These are phyloP conservation scores for Brachionus koreanus DNA, from an alignment of 1,140 invertebrate genomes.

Conservation along the genomic window DNA sequence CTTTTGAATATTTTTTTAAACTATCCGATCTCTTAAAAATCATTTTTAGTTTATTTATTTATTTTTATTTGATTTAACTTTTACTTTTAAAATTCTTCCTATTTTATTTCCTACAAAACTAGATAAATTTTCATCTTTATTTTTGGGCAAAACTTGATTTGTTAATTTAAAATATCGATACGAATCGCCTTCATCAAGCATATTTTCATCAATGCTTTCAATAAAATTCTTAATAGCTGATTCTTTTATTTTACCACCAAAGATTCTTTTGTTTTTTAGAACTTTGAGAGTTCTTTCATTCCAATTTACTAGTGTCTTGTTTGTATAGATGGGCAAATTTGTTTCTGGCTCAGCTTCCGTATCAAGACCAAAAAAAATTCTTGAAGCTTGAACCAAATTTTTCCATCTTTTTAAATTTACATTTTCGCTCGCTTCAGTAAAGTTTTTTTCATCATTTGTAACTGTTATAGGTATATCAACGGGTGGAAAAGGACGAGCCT, in stretches of 20 bases:
- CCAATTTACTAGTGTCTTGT: slow-evolving; percentile 33
- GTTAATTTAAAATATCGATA: not conserved
- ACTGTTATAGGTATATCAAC: not conserved
- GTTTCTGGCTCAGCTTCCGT: not conserved
- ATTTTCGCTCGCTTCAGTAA: not conserved
- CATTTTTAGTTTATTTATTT: not conserved
- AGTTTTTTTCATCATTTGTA: not conserved
- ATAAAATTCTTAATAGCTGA: not conserved
- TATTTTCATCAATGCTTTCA: not conserved
- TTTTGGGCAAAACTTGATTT: not conserved
- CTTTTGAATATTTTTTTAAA: not conserved
- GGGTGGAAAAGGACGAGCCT: not conserved
- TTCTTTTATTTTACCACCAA: slow-evolving; percentile 24
- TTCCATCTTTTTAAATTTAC: not conserved
- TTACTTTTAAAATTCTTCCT: not conserved
- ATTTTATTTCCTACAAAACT: not conserved
- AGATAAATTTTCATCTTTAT: not conserved
- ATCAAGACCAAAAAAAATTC: slow-evolving; percentile 5
- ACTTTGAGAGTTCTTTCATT: slow-evolving; percentile 28
- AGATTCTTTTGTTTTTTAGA: not conserved
- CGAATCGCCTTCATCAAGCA: not conserved
- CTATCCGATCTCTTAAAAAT: not conserved
- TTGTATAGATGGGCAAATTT: not conserved
- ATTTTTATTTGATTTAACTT: not conserved
- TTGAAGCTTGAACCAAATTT: not conserved